These are phyloP conservation scores for Calcarius lapponicus DNA, from an alignment of 2,797 vertebrate genomes.

Conservation along the genomic window DNA sequence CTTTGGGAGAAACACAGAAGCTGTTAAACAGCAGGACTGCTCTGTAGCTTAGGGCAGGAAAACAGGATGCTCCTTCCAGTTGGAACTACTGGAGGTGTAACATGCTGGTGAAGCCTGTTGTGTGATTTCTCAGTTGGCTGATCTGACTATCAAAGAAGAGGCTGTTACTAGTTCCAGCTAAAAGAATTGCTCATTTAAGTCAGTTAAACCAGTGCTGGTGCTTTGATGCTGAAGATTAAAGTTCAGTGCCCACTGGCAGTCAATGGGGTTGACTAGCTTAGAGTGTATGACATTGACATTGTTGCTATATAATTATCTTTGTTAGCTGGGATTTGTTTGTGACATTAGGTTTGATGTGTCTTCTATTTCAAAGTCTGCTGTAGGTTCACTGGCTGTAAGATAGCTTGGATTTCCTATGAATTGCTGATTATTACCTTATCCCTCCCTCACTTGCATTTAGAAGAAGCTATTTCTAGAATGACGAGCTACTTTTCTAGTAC, in stretches of 20 bases:
- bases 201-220: background rate
- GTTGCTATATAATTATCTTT: background rate
- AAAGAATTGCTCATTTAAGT: background rate
- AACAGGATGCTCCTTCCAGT: background rate
- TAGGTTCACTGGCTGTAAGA: background rate
- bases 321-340: background rate
- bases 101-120: background rate
- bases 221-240: background rate
- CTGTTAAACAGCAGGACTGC: background rate
- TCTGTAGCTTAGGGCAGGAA: background rate
- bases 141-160: background rate
- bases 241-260: background rate
- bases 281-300: background rate
- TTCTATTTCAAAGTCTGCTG: background rate
- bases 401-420: background rate
- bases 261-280: background rate
- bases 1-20: background rate
- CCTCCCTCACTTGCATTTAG: background rate
- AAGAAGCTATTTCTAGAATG: background rate
- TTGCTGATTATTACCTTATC: background rate
- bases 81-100: background rate
- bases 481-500: background rate
- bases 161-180: background rate
- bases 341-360: background rate
- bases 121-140: background rate